Evolutionary conservation across 2,113 vertebrate species (phyloP), one percentile per base, ranked within the genome.

Genomic region (Pachycephala philippinensis): DNA sequence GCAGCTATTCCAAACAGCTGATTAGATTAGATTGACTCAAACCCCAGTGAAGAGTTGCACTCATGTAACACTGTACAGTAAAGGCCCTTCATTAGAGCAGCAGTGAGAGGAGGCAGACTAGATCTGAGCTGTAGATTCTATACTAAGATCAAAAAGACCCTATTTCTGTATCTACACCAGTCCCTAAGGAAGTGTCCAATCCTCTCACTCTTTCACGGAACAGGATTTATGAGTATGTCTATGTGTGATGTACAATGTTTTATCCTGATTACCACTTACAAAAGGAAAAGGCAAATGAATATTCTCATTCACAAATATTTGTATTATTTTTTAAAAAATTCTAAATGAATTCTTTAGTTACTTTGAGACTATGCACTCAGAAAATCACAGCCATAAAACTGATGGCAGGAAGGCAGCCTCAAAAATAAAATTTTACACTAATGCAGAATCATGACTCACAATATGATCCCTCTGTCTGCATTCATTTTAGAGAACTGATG

Each of bases 401-500:
- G 60, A 87, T 0, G 1, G 30, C 60, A 76, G 65, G 49, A 87
- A 96, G 45, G 63, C 78, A 91, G 65, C 16, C 81, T 65, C 84
- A 42, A 79, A 94, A 87, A 86, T 63, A 89, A 88, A 76, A 79
- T 56, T 49, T 60, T 91, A 84, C 50, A 53, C 40, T 87, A 82
- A 68, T 15, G 2, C 37, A 83, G 80, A 93, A 83, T 61, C 44
- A 63, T 83, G 87, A 88, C 63, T 95, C 87, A 95, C 78, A 96
- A 54, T 74, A 95, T 81, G 83, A 78, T 95, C 70, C 30, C 59
- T 83, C 78, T 93, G 35, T 50, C 81, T 69, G 66, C 63, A 76
- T 53, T 79, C 87, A 52, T 56, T 90, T 86, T 63, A 80, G 63
- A 90, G 35, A 95, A 78, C 68, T 37, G 84, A 84, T 94, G 93